phyloP scores from a whole-genome alignment of 2,113 vertebrate genomes.

The Coturnix japonica region DNA sequence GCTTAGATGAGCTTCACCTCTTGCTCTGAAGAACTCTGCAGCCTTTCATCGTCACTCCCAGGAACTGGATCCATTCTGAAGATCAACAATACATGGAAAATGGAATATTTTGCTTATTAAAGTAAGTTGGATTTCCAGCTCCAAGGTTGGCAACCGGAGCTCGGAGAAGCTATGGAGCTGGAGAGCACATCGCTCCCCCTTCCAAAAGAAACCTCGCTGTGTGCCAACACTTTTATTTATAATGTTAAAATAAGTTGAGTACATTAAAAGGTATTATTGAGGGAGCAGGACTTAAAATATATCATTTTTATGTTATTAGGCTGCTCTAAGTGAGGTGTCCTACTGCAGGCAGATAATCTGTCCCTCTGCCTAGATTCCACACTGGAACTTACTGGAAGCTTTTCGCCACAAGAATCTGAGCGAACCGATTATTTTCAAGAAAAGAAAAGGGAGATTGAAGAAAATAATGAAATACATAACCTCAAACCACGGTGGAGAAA shows the following conservation, averaged over 20 bases:
- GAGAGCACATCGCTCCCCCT: background rate
- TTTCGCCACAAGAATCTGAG: conserved; percentile 54
- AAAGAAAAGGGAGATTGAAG: conserved; percentile 37
- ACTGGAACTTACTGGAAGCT: conserved; percentile 72
- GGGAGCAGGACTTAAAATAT: conserved; percentile 36
- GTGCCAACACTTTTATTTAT: conserved; percentile 65
- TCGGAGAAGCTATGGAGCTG: conserved; percentile 59
- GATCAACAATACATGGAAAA: conserved; percentile 49
- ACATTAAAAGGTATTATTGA: conserved; percentile 46
- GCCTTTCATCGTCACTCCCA: background rate
- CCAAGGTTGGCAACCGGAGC: conserved; percentile 48
- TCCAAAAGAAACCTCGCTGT: conserved; percentile 58
- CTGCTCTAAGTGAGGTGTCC: conserved; percentile 50
- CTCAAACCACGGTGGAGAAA: conserved; percentile 59
- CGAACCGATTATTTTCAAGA: conserved; percentile 62
- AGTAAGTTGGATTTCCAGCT: conserved; percentile 44
- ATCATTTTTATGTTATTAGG: conserved; percentile 50
- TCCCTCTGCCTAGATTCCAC: conserved; percentile 35
- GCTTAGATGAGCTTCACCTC: background rate
- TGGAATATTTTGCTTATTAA: conserved; percentile 60
- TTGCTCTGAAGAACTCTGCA: conserved; percentile 7
- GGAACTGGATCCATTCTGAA: conserved; percentile 26
- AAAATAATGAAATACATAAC: conserved; percentile 54
- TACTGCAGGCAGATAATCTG: conserved; percentile 35
- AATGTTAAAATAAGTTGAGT: conserved; percentile 53